A percentile compares a stretch with the other conserved stretches of the same genome.
phyloP scores from a whole-genome alignment of 1,140 invertebrate genomes.

The Trichonephila inaurata region DNA sequence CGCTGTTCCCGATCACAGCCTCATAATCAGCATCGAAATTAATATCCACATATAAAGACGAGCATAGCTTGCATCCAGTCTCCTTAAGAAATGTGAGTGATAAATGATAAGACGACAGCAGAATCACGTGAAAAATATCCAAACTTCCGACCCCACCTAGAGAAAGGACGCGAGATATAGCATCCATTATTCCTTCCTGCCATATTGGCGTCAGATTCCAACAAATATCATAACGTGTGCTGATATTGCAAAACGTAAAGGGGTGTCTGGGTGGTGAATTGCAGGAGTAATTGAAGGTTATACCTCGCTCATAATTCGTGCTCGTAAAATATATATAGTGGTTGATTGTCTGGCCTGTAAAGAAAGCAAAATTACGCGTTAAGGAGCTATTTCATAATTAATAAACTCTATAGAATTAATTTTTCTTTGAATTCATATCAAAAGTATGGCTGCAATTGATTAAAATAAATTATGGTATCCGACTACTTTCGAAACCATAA shows the following conservation, averaged over 20 bases:
- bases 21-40: constrained; percentile 30
- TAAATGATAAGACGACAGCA: constrained; percentile 45
- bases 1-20: not conserved
- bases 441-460: too few species aligned
- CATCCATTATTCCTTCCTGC: constrained; percentile 17
- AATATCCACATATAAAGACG: not conserved
- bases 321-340: not conserved
- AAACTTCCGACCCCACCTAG: constrained; percentile 8
- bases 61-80: not conserved
- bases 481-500: too few species aligned
- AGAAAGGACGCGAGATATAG: constrained; percentile 15
- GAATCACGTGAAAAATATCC: constrained; percentile 45
- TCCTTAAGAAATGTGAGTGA: not conserved
- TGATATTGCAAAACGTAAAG: constrained; percentile 29
- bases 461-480: too few species aligned
- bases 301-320: not conserved
- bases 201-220: constrained; percentile 36
- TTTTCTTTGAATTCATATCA: too few species aligned
- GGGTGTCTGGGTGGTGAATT: not conserved
- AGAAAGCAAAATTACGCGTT: not conserved
- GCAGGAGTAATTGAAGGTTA: constrained; percentile 8
- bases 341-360: not conserved
- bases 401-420: too few species aligned
- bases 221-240: constrained; percentile 41
- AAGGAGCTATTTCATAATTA: not conserved